A percentile compares a stretch with the other conserved stretches of the same genome.
Conservation (phyloP, 2,797 vertebrate species). For the Pangasius krempfi region DNA sequence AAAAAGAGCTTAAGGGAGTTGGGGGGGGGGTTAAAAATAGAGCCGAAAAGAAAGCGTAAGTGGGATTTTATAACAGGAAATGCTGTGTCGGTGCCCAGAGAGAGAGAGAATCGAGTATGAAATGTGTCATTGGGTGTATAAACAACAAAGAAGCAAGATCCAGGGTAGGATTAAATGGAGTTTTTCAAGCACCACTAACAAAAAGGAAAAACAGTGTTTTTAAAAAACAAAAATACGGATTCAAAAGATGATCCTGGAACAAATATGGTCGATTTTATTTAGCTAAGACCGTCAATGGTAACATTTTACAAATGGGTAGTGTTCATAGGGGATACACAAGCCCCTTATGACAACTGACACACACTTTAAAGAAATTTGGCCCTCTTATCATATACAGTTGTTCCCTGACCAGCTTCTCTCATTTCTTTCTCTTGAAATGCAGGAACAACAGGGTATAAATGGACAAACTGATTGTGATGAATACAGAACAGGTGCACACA, state of each 20-base stretch:
- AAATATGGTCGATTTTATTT: not conserved
- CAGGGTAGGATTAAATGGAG: slow-evolving; percentile 10
- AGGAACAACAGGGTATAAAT: not conserved
- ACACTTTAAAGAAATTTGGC: not conserved
- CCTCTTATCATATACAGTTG: not conserved
- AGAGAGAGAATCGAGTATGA: slow-evolving; percentile 10
- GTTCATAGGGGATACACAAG: not conserved
- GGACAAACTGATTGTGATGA: not conserved
- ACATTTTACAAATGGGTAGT: not conserved
- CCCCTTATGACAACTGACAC: not conserved
- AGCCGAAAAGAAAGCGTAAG: slow-evolving; percentile 59
- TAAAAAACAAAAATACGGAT: not conserved
- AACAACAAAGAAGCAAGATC: slow-evolving; percentile 30
- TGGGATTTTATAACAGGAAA: slow-evolving; percentile 72
- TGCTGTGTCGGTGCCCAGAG: slow-evolving; percentile 67
- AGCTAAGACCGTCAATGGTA: too few relatives aligned
- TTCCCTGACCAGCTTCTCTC: not conserved
- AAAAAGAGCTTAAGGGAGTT: slow-evolving; percentile 44
- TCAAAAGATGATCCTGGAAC: not conserved
- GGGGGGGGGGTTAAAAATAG: not conserved
- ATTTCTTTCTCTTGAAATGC: not conserved
- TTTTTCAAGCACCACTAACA: not conserved
- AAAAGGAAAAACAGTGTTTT: not conserved
- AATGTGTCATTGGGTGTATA: slow-evolving; percentile 2
- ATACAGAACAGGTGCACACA: not conserved